Conservation (phyloP, 1,140 invertebrate genomes). For the Adelges cooleyi region DNA sequence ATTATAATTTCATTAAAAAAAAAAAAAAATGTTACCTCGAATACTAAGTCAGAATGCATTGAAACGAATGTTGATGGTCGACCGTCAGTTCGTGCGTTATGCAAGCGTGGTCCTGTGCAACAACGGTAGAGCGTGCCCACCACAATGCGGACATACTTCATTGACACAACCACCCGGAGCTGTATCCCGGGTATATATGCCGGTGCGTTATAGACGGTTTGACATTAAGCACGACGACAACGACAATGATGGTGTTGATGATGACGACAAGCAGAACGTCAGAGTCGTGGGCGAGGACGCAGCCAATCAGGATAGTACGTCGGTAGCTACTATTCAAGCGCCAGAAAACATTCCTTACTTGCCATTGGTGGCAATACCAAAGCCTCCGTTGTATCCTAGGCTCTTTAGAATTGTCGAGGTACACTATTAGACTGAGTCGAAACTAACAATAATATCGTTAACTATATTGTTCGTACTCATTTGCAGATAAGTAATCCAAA, state of each 20-base stretch:
- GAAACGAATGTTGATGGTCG: background rate
- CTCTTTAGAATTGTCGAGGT: constrained; percentile 14
- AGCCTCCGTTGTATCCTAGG: too few species aligned
- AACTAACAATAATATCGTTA: too few species aligned
- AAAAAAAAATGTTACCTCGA: background rate
- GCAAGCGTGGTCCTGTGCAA: background rate
- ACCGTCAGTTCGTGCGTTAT: background rate
- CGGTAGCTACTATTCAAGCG: constrained; percentile 10
- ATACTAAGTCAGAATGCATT: background rate
- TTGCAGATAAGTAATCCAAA: constrained; percentile 74
- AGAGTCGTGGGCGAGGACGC: background rate
- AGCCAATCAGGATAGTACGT: background rate
- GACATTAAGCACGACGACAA: constrained; percentile 7
- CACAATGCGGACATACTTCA: too few species aligned
- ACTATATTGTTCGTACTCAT: too few species aligned
- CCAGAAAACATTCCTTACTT: background rate
- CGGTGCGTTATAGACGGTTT: constrained; percentile 7
- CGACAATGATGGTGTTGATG: background rate
- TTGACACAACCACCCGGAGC: too few species aligned
- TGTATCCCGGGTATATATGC: background rate
- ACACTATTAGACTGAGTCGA: too few species aligned
- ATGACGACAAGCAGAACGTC: constrained; percentile 2
- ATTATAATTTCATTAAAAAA: too few species aligned
- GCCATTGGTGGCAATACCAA: background rate
- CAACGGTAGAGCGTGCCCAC: background rate